phyloP scores from a whole-genome alignment of 2,113 vertebrate species.

The Sinocyclocheilus grahami region DNA sequence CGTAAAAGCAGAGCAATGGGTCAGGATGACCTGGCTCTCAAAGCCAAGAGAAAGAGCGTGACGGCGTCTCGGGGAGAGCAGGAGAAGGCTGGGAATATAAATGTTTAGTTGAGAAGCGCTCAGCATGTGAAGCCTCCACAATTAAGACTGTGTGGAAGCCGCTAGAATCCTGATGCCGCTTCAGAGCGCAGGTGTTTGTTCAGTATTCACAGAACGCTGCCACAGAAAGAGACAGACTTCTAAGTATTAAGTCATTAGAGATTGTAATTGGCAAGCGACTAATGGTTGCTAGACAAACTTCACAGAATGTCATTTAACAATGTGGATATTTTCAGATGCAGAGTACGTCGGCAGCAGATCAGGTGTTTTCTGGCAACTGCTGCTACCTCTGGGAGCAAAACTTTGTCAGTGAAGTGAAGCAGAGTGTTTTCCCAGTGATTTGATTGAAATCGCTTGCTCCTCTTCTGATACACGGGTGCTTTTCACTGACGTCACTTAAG shows the following conservation, averaged over 20 bases:
- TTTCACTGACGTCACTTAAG: background rate
- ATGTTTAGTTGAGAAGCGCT: slow-evolving; percentile 1
- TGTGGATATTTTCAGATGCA: slow-evolving; percentile 33
- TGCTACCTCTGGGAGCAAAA: background rate
- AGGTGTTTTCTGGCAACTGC: slow-evolving; percentile 1
- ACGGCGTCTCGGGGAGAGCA: background rate
- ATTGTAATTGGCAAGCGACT: slow-evolving; percentile 64
- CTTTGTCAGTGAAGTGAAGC: background rate
- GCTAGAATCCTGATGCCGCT: slow-evolving; percentile 56
- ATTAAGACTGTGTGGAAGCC: slow-evolving; percentile 59
- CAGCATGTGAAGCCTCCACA: slow-evolving; percentile 50
- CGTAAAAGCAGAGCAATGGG: background rate
- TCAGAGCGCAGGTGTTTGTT: slow-evolving; percentile 66
- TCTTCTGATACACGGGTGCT: background rate
- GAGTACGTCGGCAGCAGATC: background rate
- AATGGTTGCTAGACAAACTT: slow-evolving; percentile 59
- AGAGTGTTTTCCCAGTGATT: too few species aligned
- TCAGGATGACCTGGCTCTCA: background rate
- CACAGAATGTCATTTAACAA: slow-evolving; percentile 51
- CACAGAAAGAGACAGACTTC: slow-evolving; percentile 50
- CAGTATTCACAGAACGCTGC: slow-evolving; percentile 60
- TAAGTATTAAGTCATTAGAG: slow-evolving; percentile 66
- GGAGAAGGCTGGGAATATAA: slow-evolving; percentile 16
- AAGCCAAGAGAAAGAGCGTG: background rate
- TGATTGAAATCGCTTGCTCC: background rate